These are phyloP conservation scores for Diplodus puntazzo DNA, from an alignment of 2,797 vertebrate genomes.

Conservation along the genomic window DNA sequence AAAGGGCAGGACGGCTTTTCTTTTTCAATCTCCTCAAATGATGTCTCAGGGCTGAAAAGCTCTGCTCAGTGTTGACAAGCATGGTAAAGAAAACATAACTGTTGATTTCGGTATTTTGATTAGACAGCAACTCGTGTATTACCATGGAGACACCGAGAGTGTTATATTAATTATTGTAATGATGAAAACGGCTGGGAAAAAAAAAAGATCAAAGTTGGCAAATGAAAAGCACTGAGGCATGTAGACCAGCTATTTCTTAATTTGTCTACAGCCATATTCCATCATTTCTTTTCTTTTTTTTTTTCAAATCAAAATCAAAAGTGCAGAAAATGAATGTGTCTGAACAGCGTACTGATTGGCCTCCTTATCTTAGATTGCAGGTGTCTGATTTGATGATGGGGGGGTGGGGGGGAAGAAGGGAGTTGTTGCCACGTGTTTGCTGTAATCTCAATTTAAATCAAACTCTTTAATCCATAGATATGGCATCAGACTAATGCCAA, in stretches of 20 bases:
- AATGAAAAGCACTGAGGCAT: not conserved
- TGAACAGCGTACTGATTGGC: constrained; percentile 70
- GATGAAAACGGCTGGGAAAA: constrained; percentile 4
- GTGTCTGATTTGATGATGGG: constrained; percentile 75
- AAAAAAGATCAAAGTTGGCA: not conserved
- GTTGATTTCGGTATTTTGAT: constrained; percentile 47
- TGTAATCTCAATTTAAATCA: constrained; percentile 74
- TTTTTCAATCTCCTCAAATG: not conserved
- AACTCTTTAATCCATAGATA: constrained; percentile 75
- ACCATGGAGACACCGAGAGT: constrained; percentile 50
- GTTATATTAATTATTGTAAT: constrained; percentile 28
- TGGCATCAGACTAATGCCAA: constrained; percentile 72
- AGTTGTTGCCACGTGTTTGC: constrained; percentile 56
- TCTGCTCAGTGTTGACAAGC: constrained; percentile 8
- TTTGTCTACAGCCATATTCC: constrained; percentile 29
- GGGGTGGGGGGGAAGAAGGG: constrained; percentile 12
- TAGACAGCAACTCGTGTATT: constrained; percentile 36
- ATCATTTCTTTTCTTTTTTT: constrained; percentile 16
- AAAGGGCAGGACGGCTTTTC: not conserved
- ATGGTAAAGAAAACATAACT: constrained; percentile 19
- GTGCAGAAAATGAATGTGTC: constrained; percentile 43
- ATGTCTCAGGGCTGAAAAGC: constrained; percentile 6
- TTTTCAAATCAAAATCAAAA: constrained; percentile 41
- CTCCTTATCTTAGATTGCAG: constrained; percentile 81
- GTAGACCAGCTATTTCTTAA: constrained; percentile 16